A percentile compares a stretch with the other conserved stretches of the same genome.
Conservation (phyloP, 2,888 invertebrate genomes). For the Cepaea hortensis region DNA sequence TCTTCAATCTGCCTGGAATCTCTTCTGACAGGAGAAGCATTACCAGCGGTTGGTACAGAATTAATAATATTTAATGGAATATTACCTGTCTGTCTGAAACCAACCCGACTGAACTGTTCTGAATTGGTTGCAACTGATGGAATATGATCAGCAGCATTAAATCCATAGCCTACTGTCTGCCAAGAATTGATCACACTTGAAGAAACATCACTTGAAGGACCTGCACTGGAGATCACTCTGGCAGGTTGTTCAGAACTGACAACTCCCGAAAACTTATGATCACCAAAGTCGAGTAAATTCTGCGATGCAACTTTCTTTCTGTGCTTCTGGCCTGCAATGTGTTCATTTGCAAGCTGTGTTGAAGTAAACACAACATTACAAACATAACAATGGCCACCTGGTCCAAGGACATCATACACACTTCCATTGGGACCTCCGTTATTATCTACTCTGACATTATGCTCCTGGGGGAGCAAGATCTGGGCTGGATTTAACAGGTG, state of each 20-base stretch:
- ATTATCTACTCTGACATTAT: neutral
- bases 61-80: neutral
- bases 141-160: neutral
- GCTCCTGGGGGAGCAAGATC: neutral
- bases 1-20: neutral
- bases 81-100: neutral
- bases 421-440: slow-evolving; percentile 15
- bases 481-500: neutral
- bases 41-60: neutral
- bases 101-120: too few relatives aligned
- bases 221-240: neutral
- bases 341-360: slow-evolving; percentile 49
- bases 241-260: neutral
- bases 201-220: too few relatives aligned
- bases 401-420: slow-evolving; percentile 50
- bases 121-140: neutral
- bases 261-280: too few relatives aligned
- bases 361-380: slow-evolving; percentile 58
- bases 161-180: neutral
- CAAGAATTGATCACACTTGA: neutral
- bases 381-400: slow-evolving; percentile 55
- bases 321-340: slow-evolving; percentile 55
- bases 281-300: too few relatives aligned
- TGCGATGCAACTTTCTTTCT: slow-evolving; percentile 48
- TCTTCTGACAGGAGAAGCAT: neutral